A percentile compares a stretch with the other conserved stretches of the same genome.
Conservation (phyloP, 2,113 vertebrate genomes). For the Ammospiza caudacuta region DNA sequence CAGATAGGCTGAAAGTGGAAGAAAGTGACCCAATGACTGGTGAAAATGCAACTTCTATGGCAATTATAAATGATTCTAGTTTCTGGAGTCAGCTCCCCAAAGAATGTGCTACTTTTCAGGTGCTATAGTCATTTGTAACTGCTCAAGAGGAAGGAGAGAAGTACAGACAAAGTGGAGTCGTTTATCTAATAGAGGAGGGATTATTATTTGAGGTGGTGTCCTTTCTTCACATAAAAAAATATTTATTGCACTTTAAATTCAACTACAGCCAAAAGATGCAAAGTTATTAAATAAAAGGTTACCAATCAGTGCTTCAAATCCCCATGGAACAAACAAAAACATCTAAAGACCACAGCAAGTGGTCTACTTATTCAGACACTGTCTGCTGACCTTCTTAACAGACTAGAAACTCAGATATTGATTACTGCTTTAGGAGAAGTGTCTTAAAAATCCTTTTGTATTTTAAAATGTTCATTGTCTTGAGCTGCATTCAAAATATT, state of each 20-base stretch:
- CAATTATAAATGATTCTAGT: not conserved
- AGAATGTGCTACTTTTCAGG: not conserved
- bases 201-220: constrained; percentile 36
- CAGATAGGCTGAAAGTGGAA: not conserved
- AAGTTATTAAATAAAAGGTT: constrained; percentile 59
- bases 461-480: not conserved
- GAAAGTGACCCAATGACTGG: rapidly evolving
- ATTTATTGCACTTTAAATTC: constrained; percentile 54
- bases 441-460: not conserved
- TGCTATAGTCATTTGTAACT: constrained; percentile 34
- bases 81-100: not conserved
- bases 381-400: constrained; percentile 59
- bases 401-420: constrained; percentile 41
- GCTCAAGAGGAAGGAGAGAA: not conserved
- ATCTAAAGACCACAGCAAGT: not conserved
- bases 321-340: not conserved
- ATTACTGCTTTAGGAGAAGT: constrained; percentile 25
- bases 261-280: constrained; percentile 5
- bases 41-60: not conserved
- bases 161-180: constrained; percentile 40
- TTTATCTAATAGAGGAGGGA: constrained; percentile 21
- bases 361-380: constrained; percentile 30
- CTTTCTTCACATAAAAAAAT: not conserved
- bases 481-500: constrained; percentile 13
- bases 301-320: constrained; percentile 42